phyloP scores from a whole-genome alignment of 2,888 invertebrate genomes.

The Merodon equestris region DNA sequence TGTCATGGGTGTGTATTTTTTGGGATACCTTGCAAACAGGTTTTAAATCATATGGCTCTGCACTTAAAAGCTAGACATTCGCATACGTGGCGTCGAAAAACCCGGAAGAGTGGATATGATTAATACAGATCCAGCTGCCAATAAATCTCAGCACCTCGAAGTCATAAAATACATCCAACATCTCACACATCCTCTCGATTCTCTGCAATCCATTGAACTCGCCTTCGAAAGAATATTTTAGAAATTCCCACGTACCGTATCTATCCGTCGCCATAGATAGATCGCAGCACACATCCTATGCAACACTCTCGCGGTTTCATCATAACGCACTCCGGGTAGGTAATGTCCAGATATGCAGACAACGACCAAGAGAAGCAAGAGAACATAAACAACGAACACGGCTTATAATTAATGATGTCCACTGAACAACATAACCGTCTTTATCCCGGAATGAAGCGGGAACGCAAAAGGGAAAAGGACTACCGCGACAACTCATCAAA shows the following conservation, averaged over 20 bases:
- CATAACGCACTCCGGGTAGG: constrained; percentile 11
- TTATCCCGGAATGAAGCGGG: background rate
- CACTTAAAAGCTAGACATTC: too few species aligned
- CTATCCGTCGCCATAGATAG: constrained; percentile 1
- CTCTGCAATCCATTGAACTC: constrained; percentile 5
- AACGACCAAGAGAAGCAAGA: constrained; percentile 12
- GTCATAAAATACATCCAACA: constrained; percentile 17
- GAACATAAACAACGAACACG: constrained; percentile 35
- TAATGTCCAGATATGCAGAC: constrained; percentile 24
- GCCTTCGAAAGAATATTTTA: background rate
- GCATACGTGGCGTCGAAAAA: too few species aligned
- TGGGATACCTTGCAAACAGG: background rate
- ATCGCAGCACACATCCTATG: constrained; percentile 10
- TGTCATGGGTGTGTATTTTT: constrained; percentile 52
- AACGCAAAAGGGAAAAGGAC: constrained; percentile 35
- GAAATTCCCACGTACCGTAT: constrained; percentile 45
- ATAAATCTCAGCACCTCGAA: constrained; percentile 10
- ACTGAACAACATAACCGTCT: constrained; percentile 34
- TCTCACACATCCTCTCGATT: background rate
- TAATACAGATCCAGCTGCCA: too few species aligned
- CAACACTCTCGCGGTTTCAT: constrained; percentile 30
- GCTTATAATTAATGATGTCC: constrained; percentile 67
- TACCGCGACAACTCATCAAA: constrained; percentile 68
- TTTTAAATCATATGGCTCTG: too few species aligned
- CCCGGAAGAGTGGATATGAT: too few species aligned